phyloP scores from a whole-genome alignment of 2,888 invertebrate genomes.

The Rutpela maculata region DNA sequence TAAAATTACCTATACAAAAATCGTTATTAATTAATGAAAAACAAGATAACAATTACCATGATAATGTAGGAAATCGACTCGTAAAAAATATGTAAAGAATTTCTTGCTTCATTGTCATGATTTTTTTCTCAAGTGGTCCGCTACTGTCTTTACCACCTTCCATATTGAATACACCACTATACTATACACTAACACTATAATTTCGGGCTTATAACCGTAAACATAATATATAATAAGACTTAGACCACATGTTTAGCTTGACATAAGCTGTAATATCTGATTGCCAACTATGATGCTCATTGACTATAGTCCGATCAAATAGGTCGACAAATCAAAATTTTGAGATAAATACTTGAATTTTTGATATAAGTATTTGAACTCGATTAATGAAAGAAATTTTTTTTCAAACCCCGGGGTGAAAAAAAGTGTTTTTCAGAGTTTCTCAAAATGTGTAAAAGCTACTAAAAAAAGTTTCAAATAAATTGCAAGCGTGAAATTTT shows the following conservation, averaged over 20 bases:
- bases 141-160: background rate
- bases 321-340: too few relatives aligned
- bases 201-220: background rate
- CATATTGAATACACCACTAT: background rate
- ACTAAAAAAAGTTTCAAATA: too few relatives aligned
- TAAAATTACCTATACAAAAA: background rate
- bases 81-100: constrained; percentile 4
- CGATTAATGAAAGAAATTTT: too few relatives aligned
- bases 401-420: too few relatives aligned
- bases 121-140: background rate
- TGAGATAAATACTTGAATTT: too few relatives aligned
- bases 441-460: too few relatives aligned
- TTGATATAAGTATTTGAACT: too few relatives aligned
- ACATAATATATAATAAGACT: too few relatives aligned
- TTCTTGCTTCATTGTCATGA: background rate
- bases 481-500: too few relatives aligned
- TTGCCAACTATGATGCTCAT: too few relatives aligned
- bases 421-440: too few relatives aligned
- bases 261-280: background rate
- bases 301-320: too few relatives aligned
- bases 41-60: constrained; percentile 9
- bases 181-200: background rate
- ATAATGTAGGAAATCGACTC: background rate
- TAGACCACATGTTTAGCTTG: background rate
- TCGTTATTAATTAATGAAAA: background rate